These are phyloP conservation scores for Chloroceryle amazona DNA, from an alignment of 2,797 vertebrate species.

Conservation along the genomic window DNA sequence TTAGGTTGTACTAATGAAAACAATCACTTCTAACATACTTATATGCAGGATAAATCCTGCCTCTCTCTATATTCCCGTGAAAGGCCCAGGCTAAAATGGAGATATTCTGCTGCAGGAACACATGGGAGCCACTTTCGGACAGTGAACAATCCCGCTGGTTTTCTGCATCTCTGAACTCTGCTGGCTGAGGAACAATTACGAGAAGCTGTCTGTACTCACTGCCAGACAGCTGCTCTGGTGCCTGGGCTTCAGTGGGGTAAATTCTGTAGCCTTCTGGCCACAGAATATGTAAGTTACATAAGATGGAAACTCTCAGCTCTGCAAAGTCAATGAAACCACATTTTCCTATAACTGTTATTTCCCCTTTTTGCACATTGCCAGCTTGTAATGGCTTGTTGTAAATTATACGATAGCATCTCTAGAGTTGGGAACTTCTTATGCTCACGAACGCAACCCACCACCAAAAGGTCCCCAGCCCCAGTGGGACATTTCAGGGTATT, in stretches of 20 bases:
- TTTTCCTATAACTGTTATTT: slow-evolving; percentile 59
- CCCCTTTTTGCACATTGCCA: background rate
- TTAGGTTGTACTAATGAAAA: background rate
- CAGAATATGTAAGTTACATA: slow-evolving; percentile 9
- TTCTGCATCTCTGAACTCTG: background rate
- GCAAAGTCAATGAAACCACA: slow-evolving; percentile 58
- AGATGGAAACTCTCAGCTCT: slow-evolving; percentile 53
- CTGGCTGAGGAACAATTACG: background rate
- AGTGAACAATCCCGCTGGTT: background rate
- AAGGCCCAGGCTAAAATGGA: background rate
- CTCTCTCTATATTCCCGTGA: background rate
- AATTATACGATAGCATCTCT: background rate
- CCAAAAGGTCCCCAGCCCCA: background rate
- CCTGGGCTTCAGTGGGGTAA: background rate
- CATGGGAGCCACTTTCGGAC: background rate
- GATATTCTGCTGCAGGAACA: background rate
- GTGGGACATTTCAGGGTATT: background rate
- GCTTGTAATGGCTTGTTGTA: background rate
- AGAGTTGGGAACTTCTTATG: slow-evolving; percentile 9
- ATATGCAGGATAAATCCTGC: background rate
- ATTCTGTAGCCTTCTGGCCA: background rate
- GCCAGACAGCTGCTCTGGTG: background rate
- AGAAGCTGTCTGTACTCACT: background rate
- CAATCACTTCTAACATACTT: slow-evolving; percentile 31
- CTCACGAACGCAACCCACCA: background rate